These are phyloP conservation scores for Ascaphus truei DNA, from an alignment of 2,113 vertebrate species.

Conservation along the genomic window DNA sequence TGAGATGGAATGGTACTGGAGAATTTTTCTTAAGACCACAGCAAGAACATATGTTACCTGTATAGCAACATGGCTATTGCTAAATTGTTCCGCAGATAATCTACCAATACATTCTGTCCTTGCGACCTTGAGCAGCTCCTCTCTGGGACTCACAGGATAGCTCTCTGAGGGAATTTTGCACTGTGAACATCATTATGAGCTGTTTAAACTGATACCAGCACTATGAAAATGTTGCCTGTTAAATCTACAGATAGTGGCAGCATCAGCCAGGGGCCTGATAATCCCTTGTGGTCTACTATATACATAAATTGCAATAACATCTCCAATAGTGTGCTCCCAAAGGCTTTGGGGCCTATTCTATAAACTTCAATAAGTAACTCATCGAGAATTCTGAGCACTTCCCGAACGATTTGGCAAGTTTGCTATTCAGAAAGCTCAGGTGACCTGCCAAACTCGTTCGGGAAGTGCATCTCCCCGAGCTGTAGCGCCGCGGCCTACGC, in stretches of 20 bases:
- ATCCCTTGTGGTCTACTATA: neutral
- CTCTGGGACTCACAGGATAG: neutral
- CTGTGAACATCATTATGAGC: neutral
- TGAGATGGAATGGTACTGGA: no score
- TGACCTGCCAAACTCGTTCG: neutral
- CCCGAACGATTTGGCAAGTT: no score
- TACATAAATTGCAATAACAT: neutral
- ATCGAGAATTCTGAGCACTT: no score
- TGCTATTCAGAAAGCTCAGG: no score
- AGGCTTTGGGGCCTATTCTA: neutral
- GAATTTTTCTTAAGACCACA: no score
- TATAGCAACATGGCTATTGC: no score
- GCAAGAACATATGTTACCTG: no score
- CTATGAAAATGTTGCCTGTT: neutral
- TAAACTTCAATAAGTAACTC: no score
- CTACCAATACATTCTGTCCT: no score
- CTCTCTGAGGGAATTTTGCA: neutral
- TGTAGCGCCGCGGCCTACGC: neutral
- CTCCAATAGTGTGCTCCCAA: neutral
- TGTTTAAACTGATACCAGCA: neutral
- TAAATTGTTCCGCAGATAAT: slow-evolving; percentile 16
- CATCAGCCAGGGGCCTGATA: neutral
- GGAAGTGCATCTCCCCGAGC: neutral
- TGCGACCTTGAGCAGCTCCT: no score
- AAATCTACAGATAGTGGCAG: neutral